Evolutionary conservation across 2,113 vertebrate genomes (phyloP), one percentile per base, ranked within the genome.

Genomic region (Onychostruthus taczanowskii): DNA sequence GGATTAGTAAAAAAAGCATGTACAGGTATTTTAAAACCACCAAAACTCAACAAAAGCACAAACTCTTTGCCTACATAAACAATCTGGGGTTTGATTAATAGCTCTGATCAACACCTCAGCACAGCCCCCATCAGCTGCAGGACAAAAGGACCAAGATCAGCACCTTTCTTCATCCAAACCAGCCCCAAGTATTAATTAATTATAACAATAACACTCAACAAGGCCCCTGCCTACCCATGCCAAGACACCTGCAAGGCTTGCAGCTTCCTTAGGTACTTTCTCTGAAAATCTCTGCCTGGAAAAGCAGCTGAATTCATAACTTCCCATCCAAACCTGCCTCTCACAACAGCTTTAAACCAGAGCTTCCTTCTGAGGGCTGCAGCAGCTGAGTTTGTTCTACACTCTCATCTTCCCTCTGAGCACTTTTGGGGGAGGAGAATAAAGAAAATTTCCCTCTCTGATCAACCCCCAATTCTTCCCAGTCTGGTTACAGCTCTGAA

Each of bases 371-470:
- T 2, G 24, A 7, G 8, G 14, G 33, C 66, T 28, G 11, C n/a
- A 43, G 80, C 89, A 82, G 81, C 46, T 39, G 58, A 7, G 11
- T 10, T 74, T 28, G 20, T 43, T 59, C 50, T 18, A 2, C 0
- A 0, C 26, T 55, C 44, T 75, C 82, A 89, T 39, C 59, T 84
- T n/a, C 33, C 2, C 2, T 59, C 12, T 4, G 55, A 77, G 50
- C 1, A 0, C 37, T 87, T 79, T 4, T 44, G 7, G 56, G 33
- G 27, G 5, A 46, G 8, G 5, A 39, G 16, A 47, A 37, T 7
- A 35, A 49, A 58, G 6, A 16, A 62, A 76, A 76, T 33, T 17
- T 31, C 8, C 67, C 35, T 22, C 44, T 74, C 61, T 14, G 53
- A 41, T 81, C 68, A 91, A 89, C 31, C 68, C 10, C 44, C 13